A percentile compares a stretch with the other conserved stretches of the same genome.
These are phyloP conservation scores for Syndactyla subalaris DNA, from an alignment of 2,797 vertebrate species.

Conservation along the genomic window DNA sequence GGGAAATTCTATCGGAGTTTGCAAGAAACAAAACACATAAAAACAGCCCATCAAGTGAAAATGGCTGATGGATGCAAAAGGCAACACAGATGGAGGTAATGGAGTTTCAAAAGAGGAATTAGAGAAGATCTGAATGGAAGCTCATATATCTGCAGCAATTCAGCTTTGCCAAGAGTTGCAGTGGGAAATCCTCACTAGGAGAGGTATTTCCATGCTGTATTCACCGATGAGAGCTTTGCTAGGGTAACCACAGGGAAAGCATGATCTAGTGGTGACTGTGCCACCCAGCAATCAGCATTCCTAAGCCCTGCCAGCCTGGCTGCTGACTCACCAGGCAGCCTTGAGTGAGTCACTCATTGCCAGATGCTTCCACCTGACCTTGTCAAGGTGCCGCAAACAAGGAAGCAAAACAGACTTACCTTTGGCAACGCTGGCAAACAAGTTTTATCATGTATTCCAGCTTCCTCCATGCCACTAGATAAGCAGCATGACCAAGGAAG, in stretches of 20 bases:
- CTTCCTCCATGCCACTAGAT: not conserved
- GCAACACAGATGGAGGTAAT: conserved; percentile 58
- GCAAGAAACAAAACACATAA: conserved; percentile 48
- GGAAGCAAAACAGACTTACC: conserved; percentile 48
- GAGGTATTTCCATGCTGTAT: not conserved
- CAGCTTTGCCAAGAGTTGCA: conserved; percentile 27
- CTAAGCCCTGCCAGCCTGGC: conserved; percentile 7
- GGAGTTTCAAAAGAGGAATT: conserved; percentile 54
- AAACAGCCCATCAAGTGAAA: conserved; percentile 46
- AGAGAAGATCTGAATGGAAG: not conserved
- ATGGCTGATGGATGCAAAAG: conserved; percentile 44
- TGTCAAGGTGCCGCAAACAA: conserved; percentile 22
- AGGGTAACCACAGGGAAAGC: not conserved
- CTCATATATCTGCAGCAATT: not conserved
- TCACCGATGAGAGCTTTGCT: not conserved
- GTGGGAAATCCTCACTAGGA: conserved; percentile 9
- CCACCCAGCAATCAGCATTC: conserved; percentile 38
- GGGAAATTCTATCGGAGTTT: conserved; percentile 6
- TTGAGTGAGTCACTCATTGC: conserved; percentile 43
- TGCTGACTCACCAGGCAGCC: conserved; percentile 53
- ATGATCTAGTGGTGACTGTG: not conserved
- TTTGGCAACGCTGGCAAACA: conserved; percentile 28
- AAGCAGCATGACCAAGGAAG: not conserved
- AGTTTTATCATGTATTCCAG: not conserved
- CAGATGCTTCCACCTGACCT: conserved; percentile 53